These are phyloP conservation scores for Daptonema setosum DNA, from an alignment of 2,888 invertebrate genomes.

Conservation along the genomic window DNA sequence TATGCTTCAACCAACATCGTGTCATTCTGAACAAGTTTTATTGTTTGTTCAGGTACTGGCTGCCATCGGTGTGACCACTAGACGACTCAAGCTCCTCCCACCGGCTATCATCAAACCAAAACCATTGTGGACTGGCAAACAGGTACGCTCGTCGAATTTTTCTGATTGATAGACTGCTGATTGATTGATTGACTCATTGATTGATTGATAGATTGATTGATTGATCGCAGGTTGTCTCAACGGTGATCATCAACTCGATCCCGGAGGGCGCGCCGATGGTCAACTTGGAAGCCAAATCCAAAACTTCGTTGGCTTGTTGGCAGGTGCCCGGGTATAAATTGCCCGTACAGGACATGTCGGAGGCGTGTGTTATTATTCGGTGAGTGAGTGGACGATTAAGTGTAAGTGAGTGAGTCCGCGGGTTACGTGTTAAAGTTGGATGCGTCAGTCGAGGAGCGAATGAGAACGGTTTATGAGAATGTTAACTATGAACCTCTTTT, in stretches of 20 bases:
- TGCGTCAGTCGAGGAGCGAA: too few relatives aligned
- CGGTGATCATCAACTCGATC: constrained; percentile 60
- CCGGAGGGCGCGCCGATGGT: constrained; percentile 48
- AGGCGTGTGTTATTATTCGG: constrained; percentile 49
- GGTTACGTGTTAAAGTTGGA: too few relatives aligned
- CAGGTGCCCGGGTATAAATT: constrained; percentile 11
- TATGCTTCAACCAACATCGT: too few relatives aligned
- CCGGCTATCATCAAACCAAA: constrained; percentile 71
- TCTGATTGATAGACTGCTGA: too few relatives aligned
- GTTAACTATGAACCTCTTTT: too few relatives aligned
- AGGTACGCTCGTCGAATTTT: constrained; percentile 37
- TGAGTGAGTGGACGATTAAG: background rate
- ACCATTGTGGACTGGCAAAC: constrained; percentile 82
- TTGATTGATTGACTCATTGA: background rate
- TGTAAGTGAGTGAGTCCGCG: too few relatives aligned
- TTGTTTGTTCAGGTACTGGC: background rate
- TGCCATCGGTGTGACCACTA: background rate
- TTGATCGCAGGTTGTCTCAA: constrained; percentile 45
- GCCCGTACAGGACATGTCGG: constrained; percentile 43
- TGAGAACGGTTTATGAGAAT: too few relatives aligned
- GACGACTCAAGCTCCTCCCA: constrained; percentile 33
- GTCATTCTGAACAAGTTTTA: background rate
- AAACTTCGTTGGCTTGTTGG: constrained; percentile 40
- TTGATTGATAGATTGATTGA: background rate
- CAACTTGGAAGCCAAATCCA: constrained; percentile 47